A percentile compares a stretch with the other conserved stretches of the same genome.
Evolutionary conservation across 2,797 vertebrate genomes (phyloP).

Genomic region (Protonibea diacanthus): DNA sequence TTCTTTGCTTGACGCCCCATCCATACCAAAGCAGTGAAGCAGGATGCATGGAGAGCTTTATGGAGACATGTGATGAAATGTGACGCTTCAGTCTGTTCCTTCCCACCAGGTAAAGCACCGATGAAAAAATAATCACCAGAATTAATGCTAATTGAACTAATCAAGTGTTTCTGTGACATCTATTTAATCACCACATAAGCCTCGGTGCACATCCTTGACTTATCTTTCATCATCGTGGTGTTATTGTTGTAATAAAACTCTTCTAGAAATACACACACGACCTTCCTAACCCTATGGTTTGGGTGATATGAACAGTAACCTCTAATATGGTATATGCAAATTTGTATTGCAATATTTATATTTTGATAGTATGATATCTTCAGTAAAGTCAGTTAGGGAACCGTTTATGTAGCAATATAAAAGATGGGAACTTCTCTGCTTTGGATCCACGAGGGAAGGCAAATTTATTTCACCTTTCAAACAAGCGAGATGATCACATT

Average conservation of each 20-base stretch:
- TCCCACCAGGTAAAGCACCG: constrained; percentile 24
- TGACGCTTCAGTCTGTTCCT: constrained; percentile 36
- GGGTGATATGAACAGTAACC: too few relatives aligned
- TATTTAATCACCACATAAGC: constrained; percentile 18
- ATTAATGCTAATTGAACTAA: constrained; percentile 14
- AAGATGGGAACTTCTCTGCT: too few relatives aligned
- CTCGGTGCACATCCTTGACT: constrained; percentile 25
- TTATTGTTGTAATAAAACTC: constrained; percentile 1
- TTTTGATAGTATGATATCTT: not conserved
- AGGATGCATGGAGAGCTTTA: constrained; percentile 54
- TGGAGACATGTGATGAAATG: constrained; percentile 49
- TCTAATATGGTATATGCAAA: too few relatives aligned
- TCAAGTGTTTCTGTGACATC: constrained; percentile 19
- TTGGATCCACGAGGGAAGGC: too few relatives aligned
- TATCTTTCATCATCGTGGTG: constrained; percentile 28
- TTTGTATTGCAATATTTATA: not conserved
- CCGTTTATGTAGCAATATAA: not conserved
- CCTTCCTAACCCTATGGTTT: not conserved
- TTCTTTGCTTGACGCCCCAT: constrained; percentile 59
- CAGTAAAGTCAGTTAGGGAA: not conserved
- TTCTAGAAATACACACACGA: not conserved
- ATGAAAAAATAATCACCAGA: constrained; percentile 10
- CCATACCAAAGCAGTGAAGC: constrained; percentile 62
- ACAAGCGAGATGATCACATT: too few relatives aligned
- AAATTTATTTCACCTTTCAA: too few relatives aligned